Evolutionary conservation across 2,113 vertebrate genomes (phyloP).

Genomic region (Alosa alosa): DNA sequence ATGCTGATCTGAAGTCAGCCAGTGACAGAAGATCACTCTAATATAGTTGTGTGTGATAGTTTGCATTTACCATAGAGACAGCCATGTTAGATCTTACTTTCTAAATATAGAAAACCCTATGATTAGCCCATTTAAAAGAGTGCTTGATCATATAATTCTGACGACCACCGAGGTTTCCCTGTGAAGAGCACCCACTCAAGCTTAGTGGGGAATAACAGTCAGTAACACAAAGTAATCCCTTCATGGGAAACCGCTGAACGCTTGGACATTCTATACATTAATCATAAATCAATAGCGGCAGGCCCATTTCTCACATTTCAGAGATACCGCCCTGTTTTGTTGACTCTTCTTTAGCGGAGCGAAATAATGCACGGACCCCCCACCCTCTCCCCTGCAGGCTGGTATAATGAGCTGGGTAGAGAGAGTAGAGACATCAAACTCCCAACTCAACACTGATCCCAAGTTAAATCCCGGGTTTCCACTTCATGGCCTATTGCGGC

Average conservation of each 20-base stretch:
- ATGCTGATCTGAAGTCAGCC: too few relatives aligned
- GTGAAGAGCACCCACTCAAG: neutral
- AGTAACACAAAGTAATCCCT: neutral
- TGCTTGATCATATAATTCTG: neutral
- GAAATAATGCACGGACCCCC: neutral
- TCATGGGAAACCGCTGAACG: neutral
- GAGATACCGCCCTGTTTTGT: neutral
- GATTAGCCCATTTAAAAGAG: neutral
- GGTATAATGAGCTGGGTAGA: neutral
- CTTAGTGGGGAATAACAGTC: neutral
- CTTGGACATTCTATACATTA: conserved; percentile 1
- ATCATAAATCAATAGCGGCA: neutral
- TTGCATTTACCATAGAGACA: neutral
- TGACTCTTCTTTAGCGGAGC: neutral
- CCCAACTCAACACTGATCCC: conserved; percentile 8
- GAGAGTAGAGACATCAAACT: conserved; percentile 14
- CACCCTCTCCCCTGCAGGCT: neutral
- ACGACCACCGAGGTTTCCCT: neutral
- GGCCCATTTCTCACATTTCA: neutral
- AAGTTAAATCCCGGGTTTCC: conserved; percentile 25
- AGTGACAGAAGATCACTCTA: neutral
- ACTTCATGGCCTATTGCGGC: conserved; percentile 45
- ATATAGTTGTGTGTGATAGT: too few relatives aligned
- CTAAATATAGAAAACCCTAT: neutral
- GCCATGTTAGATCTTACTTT: neutral